Evolutionary conservation across 2,888 invertebrate species (phyloP), one percentile per base, ranked within the genome.

Genomic region (Caenorhabditis becei): DNA sequence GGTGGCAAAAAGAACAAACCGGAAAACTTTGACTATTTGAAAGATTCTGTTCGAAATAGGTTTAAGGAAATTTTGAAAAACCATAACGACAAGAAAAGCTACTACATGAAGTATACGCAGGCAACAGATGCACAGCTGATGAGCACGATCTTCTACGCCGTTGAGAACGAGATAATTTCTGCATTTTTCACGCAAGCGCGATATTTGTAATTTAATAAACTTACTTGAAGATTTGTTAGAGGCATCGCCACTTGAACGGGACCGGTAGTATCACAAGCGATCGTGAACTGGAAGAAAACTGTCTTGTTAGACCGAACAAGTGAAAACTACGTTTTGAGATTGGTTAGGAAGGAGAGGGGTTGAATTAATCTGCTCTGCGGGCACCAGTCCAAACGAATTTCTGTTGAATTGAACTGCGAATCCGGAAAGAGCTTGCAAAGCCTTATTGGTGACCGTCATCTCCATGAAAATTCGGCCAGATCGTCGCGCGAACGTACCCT

Each of bases 351-450:
- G 95, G 75, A 94, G 94, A 62, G 97, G 92, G 0, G 95, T 94
- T 24, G 97, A 94, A 89, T 95, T 94, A 79, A 98, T 92, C 0
- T 95, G 95, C 47, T 95, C 94, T 18, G 94, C 94, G 5, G 97
- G 97, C 88, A 95, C 94, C 86, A 99, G 92, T 54, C 98, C 98
- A 93, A 99, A 99, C 70, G 89, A 91, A 59, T 99, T 99, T 92
- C 97, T 98, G 92, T 99, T 99, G 90, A 99, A 94, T 91, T 99
- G 98, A 91, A 99, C 95, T 16, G 98, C 98, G 92, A 99, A 98
- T 8, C 95, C 95, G 88, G 94, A 94, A 96, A 99, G 97, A 16
- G 96, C 95, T 92, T 97, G 97, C 97, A 99, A 97, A 1, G 99
- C 98, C 71, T 87, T 96, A 92, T 99, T 99, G 44, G 95, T 95